Conservation (phyloP, 2,113 vertebrate genomes). For the Platysternon megacephalum region DNA sequence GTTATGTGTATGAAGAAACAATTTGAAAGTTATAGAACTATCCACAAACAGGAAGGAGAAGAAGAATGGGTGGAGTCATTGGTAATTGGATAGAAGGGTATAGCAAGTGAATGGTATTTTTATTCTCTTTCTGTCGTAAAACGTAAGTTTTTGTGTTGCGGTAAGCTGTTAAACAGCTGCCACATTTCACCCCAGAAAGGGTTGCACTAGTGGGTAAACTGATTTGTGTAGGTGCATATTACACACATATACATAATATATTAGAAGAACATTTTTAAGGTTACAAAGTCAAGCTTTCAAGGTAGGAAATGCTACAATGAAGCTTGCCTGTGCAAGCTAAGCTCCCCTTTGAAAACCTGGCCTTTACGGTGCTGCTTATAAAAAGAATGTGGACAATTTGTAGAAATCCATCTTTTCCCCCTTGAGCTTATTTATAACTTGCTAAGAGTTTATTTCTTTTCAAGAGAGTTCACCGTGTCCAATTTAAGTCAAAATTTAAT, state of each 20-base stretch:
- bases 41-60: not conserved
- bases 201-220: not conserved
- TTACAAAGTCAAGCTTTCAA: not conserved
- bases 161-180: not conserved
- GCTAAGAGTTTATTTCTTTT: conserved; percentile 64
- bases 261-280: not conserved
- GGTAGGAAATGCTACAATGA: not conserved
- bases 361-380: conserved; percentile 39
- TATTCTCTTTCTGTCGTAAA: not conserved
- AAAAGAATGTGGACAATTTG: conserved; percentile 26
- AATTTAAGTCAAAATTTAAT: conserved; percentile 76
- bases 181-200: not conserved
- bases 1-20: not conserved
- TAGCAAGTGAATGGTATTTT: not conserved
- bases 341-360: conserved; percentile 40
- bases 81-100: not conserved
- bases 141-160: not conserved
- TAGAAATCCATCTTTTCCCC: conserved; percentile 48
- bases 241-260: not conserved
- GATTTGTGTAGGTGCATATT: not conserved
- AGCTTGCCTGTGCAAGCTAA: not conserved
- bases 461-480: conserved; percentile 65
- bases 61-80: not conserved
- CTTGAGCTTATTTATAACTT: conserved; percentile 68
- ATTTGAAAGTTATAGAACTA: not conserved